Conservation (phyloP, 2,888 invertebrate genomes). For the Ischnus inquisitorius region DNA sequence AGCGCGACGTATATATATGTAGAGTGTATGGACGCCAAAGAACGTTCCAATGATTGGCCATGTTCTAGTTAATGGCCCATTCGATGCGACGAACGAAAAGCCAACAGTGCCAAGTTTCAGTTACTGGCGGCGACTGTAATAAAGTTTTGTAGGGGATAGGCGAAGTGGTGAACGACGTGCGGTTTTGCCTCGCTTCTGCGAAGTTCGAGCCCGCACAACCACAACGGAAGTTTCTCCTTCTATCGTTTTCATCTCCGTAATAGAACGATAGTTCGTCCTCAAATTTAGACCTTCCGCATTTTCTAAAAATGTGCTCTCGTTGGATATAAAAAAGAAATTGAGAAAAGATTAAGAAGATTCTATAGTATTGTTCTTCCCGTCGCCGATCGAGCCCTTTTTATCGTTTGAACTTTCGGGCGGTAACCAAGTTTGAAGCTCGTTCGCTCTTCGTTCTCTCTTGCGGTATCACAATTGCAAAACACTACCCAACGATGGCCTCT, state of each 20-base stretch:
- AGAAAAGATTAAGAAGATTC: background rate
- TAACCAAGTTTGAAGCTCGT: background rate
- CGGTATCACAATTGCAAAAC: background rate
- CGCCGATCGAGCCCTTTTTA: background rate
- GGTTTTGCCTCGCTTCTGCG: background rate
- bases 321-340: background rate
- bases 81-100: background rate
- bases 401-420: background rate
- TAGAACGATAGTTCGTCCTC: background rate
- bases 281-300: background rate
- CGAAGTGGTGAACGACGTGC: background rate
- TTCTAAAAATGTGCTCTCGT: background rate
- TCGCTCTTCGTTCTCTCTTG: background rate
- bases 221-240: background rate
- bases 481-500: background rate
- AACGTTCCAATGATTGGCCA: no score
- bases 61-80: background rate
- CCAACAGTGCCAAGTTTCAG: background rate
- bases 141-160: background rate
- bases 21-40: background rate
- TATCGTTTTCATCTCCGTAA: background rate
- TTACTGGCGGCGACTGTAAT: background rate
- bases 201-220: no score
- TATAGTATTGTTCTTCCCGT: background rate
- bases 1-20: background rate